Base-by-base conservation (phyloP, 1,140 invertebrate species). In the Bombus confusus region DNA sequence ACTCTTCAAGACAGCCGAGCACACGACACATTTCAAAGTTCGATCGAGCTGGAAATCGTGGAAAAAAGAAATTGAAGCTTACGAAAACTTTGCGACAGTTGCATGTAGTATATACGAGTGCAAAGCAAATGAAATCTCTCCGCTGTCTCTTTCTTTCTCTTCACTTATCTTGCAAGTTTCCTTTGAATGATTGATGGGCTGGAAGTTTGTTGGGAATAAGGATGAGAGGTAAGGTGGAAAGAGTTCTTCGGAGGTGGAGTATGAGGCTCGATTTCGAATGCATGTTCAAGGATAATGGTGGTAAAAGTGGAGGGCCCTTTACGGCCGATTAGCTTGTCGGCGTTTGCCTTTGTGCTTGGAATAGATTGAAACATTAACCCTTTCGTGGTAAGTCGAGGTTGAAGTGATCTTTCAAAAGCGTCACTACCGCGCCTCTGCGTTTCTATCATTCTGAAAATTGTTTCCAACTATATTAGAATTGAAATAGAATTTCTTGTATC, bases 341-440 rank as follows among this genome's bases (percentile, higher is more conserved):
- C 43, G 15, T 84, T 78, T 84, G 59, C 64, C 82, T 79, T 71
- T 79, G 82, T 79, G 82, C 82, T 84, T 62, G 34, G 66, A 84
- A 84, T 84, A 84, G 82, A 83, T 68, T 62, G n/a, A 76, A 83
- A 64, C 73, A 52, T 76, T 76, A 76, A 64, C 72, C 81, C 71
- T 76, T 83, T 79, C 59, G 59, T 15, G 57, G 37, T 6, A 22
- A 62, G 13, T 31, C 59, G 74, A 43, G 76, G 37, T 43, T 64
- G 28, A 76, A 59, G 47, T 18, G 34, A 76, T 59, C 74, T 57
- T 57, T 28, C 52, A 25, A 59, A 25, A 59, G n/a, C 74, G 8
- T 59, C 34, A 22, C 25, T 18, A 34, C 52, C 15, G 39, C 52
- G 8, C 5, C 22, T 15, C 25, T 57, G n/a, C 22, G 12, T 75